Base-by-base conservation (phyloP, 2,888 invertebrate genomes). In the Cephalotes varians region DNA sequence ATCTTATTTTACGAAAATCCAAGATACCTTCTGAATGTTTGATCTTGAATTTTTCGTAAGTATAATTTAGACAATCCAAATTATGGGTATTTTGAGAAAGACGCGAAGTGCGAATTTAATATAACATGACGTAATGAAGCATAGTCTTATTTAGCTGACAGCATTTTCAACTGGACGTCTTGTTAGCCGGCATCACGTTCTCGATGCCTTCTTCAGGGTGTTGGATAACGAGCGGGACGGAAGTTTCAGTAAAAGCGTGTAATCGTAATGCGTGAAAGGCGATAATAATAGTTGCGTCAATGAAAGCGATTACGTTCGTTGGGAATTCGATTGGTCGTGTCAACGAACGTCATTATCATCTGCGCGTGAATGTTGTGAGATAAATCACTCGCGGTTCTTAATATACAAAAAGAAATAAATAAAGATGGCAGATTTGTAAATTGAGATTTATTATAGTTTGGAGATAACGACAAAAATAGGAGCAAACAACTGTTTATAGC, bases 181-280 rank as follows among this genome's bases (percentile, higher is more conserved):
- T n/a, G 4, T 31, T 54, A 15, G 15, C 9, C 18, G 28, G 25
- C 49, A 21, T 0, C n/a, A 15, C 18, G 21, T 67, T 51, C 47
- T 77, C 25, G 18, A 56, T n/a, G n/a, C n/a, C n/a, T n/a, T n/a
- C n/a, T n/a, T n/a, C 69, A 77, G 67, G 80, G 58, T 56, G 65
- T 56, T 60, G 47, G 83, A 85, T 86, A 83, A 85, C 82, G 40
- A 88, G 56, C 76, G 44, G 51, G 44, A 80, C 83, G 88, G 86
- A 86, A 85, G 85, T 87, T 74, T 74, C 60, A 84, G 81, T 86
- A 88, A 88, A 79, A 80, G 34, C 82, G 56, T 79, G 64, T 44
- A 40, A 67, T 67, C 54, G 40, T 54, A 31, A 77, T 56, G 44
- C 44, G 65, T 67, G 65, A 77, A 56, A 77, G 54, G 31, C 54